A percentile compares a stretch with the other conserved stretches of the same genome.
These are phyloP conservation scores for Sinocyclocheilus rhinocerous DNA, from an alignment of 2,113 vertebrate genomes.

Conservation along the genomic window DNA sequence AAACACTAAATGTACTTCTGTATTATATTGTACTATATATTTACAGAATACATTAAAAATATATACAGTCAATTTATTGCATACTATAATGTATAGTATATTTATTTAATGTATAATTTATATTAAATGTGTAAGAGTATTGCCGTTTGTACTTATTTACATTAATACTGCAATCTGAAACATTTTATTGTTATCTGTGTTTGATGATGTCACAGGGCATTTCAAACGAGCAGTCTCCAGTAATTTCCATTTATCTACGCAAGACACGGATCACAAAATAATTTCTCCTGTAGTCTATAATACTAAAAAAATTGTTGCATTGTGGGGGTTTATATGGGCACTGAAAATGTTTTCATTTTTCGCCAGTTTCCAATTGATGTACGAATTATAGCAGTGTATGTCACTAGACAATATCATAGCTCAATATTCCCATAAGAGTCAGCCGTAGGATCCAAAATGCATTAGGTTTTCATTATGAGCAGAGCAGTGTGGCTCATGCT, in stretches of 20 bases:
- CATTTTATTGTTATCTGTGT: neutral
- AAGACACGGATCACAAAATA: neutral
- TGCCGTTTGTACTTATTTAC: neutral
- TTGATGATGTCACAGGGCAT: neutral
- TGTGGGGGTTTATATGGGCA: constrained; percentile 35
- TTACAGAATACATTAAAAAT: no score
- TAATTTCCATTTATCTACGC: constrained; percentile 11
- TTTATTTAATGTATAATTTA: no score
- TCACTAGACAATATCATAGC: constrained; percentile 64
- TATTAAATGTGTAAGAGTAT: neutral
- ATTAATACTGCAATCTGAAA: neutral
- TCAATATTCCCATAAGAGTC: constrained; percentile 59
- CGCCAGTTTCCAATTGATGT: constrained; percentile 54
- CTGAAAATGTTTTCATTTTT: constrained; percentile 58
- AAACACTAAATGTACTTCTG: no score
- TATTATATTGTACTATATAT: no score
- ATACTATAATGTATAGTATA: no score
- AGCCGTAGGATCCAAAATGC: constrained; percentile 70
- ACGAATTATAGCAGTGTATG: constrained; percentile 62
- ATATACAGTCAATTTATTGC: no score
- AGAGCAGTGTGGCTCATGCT: constrained; percentile 69
- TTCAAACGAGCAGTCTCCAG: neutral
- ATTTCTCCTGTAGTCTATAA: neutral
- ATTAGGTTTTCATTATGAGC: constrained; percentile 80
- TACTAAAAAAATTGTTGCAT: constrained; percentile 27